Conservation (phyloP, 2,888 invertebrate genomes). For the Dynastes hyllus region DNA sequence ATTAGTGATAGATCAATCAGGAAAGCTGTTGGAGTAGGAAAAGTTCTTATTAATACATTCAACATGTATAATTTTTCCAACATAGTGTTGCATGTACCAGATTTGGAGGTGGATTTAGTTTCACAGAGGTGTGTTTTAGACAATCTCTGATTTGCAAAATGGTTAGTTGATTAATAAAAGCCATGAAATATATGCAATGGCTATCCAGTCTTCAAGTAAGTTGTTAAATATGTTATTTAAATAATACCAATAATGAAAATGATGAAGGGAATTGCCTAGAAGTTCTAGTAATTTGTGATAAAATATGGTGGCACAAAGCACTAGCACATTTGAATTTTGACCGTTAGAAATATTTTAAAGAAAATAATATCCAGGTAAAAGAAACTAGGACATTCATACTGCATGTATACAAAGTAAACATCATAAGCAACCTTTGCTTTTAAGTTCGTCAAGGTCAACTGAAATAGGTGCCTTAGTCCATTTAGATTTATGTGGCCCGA, state of each 20-base stretch:
- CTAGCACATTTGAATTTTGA: slow-evolving; percentile 34
- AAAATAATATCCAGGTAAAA: too few relatives aligned
- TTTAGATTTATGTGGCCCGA: too few relatives aligned
- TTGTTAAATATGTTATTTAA: slow-evolving; percentile 42
- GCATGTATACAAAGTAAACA: too few relatives aligned
- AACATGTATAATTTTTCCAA: slow-evolving; percentile 50
- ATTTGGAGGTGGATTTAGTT: slow-evolving; percentile 55
- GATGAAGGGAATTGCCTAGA: background rate
- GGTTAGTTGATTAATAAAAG: slow-evolving; percentile 50
- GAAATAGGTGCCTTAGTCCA: too few relatives aligned
- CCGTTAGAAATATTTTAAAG: background rate
- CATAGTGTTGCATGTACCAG: slow-evolving; percentile 53
- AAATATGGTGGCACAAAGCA: slow-evolving; percentile 46
- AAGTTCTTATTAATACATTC: slow-evolving; percentile 18
- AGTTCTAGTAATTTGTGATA: slow-evolving; percentile 5
- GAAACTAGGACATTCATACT: too few relatives aligned
- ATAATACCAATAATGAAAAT: slow-evolving; percentile 1
- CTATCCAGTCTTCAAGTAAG: background rate
- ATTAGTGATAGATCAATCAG: slow-evolving; percentile 23
- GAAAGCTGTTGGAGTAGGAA: slow-evolving; percentile 41
- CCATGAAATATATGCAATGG: slow-evolving; percentile 11
- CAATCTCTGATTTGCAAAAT: slow-evolving; percentile 52
- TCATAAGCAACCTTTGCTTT: too few relatives aligned
- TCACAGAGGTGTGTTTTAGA: slow-evolving; percentile 56
- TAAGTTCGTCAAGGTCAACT: too few relatives aligned